Conservation (phyloP, 2,113 vertebrate species). For the Ammospiza nelsoni region DNA sequence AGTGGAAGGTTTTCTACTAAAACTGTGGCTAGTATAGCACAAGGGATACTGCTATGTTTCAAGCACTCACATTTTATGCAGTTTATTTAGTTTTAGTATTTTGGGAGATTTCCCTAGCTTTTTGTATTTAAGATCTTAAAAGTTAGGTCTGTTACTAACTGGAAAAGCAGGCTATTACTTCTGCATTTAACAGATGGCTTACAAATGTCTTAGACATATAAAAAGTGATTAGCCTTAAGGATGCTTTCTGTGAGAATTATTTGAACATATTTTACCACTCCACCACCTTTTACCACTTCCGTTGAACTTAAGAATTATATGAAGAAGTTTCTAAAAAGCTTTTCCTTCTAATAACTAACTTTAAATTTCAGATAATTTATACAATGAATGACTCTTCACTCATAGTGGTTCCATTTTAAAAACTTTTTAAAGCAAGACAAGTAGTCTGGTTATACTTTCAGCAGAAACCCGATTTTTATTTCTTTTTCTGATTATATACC, state of each 20-base stretch:
- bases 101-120: not conserved
- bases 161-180: not conserved
- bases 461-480: not conserved
- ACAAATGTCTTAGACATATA: conserved; percentile 15
- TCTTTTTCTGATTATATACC: not conserved
- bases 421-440: not conserved
- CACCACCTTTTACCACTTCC: not conserved
- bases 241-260: conserved; percentile 26
- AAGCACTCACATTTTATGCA: not conserved
- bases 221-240: conserved; percentile 28
- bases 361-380: not conserved
- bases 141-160: not conserved
- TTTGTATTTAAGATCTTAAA: not conserved
- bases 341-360: not conserved
- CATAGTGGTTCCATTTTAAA: not conserved
- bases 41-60: not conserved
- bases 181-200: conserved; percentile 42
- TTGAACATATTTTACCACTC: conserved; percentile 26
- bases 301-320: not conserved
- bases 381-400: not conserved
- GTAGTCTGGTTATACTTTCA: not conserved
- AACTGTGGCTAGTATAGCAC: not conserved
- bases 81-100: not conserved
- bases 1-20: not conserved
- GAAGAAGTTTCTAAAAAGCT: not conserved